Percentiles rank a stretch among this genome's conserved stretches.
Evolutionary conservation across 2,113 vertebrate genomes (phyloP).

Genomic region (Psittacus erithacus): DNA sequence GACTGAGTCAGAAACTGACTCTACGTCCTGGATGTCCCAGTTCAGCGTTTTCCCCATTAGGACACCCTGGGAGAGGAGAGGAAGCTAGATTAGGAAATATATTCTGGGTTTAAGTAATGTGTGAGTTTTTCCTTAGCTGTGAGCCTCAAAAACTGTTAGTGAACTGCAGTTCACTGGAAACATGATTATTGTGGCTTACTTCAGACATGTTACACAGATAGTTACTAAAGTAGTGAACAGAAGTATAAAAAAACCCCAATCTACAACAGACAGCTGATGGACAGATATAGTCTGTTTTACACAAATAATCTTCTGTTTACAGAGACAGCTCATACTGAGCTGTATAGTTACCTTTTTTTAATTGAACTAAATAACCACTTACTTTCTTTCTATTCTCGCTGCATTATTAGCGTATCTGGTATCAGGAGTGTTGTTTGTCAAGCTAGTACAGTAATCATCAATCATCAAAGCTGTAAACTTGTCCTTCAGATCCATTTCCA

Average conservation of each 20-base stretch:
- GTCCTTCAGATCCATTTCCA: slow-evolving; percentile 89
- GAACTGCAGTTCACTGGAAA: neutral
- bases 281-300: neutral
- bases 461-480: slow-evolving; percentile 85
- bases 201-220: neutral
- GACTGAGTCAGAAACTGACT: neutral
- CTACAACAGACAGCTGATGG: neutral
- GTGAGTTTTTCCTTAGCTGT: neutral
- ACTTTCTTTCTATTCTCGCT: slow-evolving; percentile 72
- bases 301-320: neutral
- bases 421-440: slow-evolving; percentile 78
- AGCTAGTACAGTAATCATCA: slow-evolving; percentile 83
- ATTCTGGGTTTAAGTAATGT: neutral
- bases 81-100: neutral
- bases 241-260: neutral
- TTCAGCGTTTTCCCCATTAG: neutral
- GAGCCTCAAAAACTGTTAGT: neutral
- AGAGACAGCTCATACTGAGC: neutral
- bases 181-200: neutral
- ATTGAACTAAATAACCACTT: slow-evolving; percentile 45
- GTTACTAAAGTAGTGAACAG: neutral
- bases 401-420: slow-evolving; percentile 33
- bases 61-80: neutral
- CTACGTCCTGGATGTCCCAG: neutral
- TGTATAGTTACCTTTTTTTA: neutral